A percentile compares a stretch with the other conserved stretches of the same genome.
phyloP scores from a whole-genome alignment of 2,888 invertebrate genomes.

The Julus scanicus region DNA sequence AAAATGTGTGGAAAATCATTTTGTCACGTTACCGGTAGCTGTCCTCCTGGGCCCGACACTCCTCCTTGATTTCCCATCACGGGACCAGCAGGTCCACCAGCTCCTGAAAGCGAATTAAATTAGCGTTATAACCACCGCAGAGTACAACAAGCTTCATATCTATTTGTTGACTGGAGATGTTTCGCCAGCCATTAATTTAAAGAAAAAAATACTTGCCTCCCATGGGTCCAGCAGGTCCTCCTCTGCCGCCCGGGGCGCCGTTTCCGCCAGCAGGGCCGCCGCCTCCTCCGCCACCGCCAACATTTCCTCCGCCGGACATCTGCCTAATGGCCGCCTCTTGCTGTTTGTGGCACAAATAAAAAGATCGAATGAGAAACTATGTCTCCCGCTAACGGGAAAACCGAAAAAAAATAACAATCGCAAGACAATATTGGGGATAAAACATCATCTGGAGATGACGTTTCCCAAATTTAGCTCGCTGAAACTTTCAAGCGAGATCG shows the following conservation, averaged over 20 bases:
- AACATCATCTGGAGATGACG: too few species aligned
- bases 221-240: conserved; percentile 28
- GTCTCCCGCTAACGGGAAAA: neutral
- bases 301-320: conserved; percentile 54
- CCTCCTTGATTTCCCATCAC: conserved; percentile 17
- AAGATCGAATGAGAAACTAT: neutral
- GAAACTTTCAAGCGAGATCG: too few species aligned
- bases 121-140: neutral
- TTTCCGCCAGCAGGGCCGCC: conserved; percentile 37
- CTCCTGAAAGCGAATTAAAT: neutral
- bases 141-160: neutral
- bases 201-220: conserved; percentile 40
- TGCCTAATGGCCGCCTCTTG: conserved; percentile 58
- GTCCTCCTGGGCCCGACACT: neutral
- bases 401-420: neutral
- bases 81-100: conserved; percentile 26
- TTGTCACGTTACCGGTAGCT: conserved; percentile 46
- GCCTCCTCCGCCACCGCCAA: conserved; percentile 43
- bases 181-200: neutral
- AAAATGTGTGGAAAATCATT: neutral
- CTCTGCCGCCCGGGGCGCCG: neutral
- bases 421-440: neutral
- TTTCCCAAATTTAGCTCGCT: too few species aligned
- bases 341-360: conserved; percentile 52
- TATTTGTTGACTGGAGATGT: neutral